phyloP scores from a whole-genome alignment of 2,797 vertebrate genomes.

The Tenualosa ilisha region DNA sequence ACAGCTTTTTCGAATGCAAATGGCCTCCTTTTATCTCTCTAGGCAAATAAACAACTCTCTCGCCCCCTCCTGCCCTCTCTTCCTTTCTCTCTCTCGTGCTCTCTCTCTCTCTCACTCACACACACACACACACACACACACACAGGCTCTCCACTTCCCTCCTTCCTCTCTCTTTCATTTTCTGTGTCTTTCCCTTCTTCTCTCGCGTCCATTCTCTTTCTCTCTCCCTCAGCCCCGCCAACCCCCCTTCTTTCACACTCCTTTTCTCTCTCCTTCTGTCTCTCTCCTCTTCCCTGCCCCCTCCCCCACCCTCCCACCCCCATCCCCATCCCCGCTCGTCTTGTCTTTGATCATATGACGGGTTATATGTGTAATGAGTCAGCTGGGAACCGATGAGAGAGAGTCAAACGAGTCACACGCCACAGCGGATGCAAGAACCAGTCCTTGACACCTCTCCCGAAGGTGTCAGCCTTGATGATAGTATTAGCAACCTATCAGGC shows the following conservation, averaged over 20 bases:
- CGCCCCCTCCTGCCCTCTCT: background rate
- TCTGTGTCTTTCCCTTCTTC: background rate
- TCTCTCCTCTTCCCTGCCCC: background rate
- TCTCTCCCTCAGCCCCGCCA: background rate
- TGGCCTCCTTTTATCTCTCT: constrained; percentile 17
- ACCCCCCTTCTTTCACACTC: background rate
- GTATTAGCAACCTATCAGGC: constrained; percentile 8
- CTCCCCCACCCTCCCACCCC: background rate
- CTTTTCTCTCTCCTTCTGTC: background rate
- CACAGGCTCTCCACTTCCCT: background rate
- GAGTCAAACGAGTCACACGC: background rate
- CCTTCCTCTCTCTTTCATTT: background rate
- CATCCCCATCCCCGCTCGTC: background rate
- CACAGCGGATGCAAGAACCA: background rate
- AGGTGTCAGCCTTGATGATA: background rate
- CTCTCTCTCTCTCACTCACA: background rate
- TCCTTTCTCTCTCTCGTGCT: background rate
- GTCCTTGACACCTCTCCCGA: background rate
- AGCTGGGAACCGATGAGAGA: background rate
- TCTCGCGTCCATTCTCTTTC: background rate
- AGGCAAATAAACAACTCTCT: constrained; percentile 22
- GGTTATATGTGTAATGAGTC: constrained; percentile 1
- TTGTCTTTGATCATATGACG: background rate
- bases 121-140: too few species aligned
- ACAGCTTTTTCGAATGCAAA: constrained; percentile 1